These are phyloP conservation scores for Tupaia chinensis DNA, from an alignment of 2,113 vertebrate species.

Conservation along the genomic window DNA sequence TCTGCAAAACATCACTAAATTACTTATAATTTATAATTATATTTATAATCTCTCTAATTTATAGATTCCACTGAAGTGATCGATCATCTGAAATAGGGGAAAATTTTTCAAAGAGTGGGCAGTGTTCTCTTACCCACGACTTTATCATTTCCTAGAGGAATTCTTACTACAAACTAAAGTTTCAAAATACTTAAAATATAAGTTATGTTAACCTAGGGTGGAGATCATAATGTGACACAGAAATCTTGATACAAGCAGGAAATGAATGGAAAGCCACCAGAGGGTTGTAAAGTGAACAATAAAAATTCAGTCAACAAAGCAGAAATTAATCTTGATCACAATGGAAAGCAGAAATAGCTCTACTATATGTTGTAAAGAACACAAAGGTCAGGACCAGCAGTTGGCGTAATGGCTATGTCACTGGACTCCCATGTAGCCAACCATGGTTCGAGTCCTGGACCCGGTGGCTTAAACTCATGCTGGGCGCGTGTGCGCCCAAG, in stretches of 20 bases:
- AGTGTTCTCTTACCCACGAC: not conserved
- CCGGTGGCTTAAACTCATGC: no score
- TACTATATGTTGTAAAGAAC: conserved; percentile 31
- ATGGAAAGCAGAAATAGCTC: conserved; percentile 33
- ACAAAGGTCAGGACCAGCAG: no score
- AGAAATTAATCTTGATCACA: conserved; percentile 51
- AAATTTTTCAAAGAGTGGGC: conserved; percentile 29
- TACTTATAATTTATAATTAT: not conserved
- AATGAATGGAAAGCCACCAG: conserved; percentile 78
- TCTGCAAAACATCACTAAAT: not conserved
- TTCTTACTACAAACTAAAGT: conserved; percentile 75
- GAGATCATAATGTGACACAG: conserved; percentile 78
- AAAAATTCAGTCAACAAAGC: conserved; percentile 12
- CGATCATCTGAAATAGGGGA: not conserved
- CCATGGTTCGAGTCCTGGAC: no score
- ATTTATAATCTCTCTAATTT: not conserved
- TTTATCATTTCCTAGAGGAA: conserved; percentile 78
- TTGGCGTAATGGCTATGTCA: no score
- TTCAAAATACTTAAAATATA: conserved; percentile 78
- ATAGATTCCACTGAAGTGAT: not conserved
- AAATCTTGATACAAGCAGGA: conserved; percentile 83
- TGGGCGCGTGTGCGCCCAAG: no score
- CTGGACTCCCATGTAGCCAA: no score
- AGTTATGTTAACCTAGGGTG: conserved; percentile 77
- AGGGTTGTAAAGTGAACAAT: conserved; percentile 67